Evolutionary conservation across 2,888 invertebrate genomes (phyloP).

Genomic region (Apoda limacodes): DNA sequence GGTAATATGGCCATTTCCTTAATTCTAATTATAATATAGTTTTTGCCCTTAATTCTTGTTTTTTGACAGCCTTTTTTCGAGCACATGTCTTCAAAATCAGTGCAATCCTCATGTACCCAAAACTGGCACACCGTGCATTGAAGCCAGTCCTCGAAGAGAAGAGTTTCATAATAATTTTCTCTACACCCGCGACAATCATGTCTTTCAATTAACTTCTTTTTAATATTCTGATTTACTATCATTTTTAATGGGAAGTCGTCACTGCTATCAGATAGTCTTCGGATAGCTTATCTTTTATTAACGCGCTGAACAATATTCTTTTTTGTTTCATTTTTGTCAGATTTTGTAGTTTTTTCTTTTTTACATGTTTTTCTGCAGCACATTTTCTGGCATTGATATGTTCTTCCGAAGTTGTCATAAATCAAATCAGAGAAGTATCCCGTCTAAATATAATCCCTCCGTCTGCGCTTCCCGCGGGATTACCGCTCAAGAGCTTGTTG

Average conservation of each 20-base stretch:
- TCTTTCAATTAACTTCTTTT: conserved; percentile 2
- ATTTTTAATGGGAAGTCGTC: conserved; percentile 4
- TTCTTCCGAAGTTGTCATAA: too few relatives aligned
- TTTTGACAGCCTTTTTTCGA: conserved; percentile 5
- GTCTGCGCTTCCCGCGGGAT: too few relatives aligned
- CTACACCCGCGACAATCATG: conserved; percentile 9
- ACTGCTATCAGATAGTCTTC: conserved; percentile 5
- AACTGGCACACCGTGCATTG: conserved; percentile 10
- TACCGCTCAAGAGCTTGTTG: too few relatives aligned
- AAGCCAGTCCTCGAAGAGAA: conserved; percentile 13
- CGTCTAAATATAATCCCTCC: too few relatives aligned
- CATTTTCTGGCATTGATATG: too few relatives aligned
- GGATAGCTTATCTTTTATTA: conserved; percentile 4
- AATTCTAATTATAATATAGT: conserved; percentile 2
- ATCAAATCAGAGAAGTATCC: too few relatives aligned
- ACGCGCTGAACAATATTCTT: not conserved
- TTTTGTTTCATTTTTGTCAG: too few relatives aligned
- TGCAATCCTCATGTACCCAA: conserved; percentile 11
- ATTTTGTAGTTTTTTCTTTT: conserved; percentile 10
- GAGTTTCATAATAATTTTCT: conserved; percentile 12
- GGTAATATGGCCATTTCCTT: conserved; percentile 3
- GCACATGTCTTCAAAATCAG: conserved; percentile 5
- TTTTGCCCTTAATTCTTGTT: conserved; percentile 2
- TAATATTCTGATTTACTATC: not conserved
- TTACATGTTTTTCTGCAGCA: conserved; percentile 12